A percentile compares a stretch with the other conserved stretches of the same genome.
Evolutionary conservation across 2,888 invertebrate genomes (phyloP).

Genomic region (Sinopyrophorus schimmeli): DNA sequence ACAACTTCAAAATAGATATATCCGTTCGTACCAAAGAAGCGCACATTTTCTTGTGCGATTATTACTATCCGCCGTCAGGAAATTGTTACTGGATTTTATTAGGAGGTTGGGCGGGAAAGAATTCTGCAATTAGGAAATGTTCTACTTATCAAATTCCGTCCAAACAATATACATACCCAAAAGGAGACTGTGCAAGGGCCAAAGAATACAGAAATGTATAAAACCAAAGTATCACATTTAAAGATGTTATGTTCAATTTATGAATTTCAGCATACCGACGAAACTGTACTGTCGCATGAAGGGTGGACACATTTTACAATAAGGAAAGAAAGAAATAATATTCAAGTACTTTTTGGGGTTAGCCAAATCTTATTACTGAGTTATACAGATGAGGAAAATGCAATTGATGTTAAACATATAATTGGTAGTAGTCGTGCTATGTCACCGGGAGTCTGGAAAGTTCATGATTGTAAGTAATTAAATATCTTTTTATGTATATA

Average conservation of each 20-base stretch:
- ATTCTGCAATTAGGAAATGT: conserved; percentile 43
- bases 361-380: too few species aligned
- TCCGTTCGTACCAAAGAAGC: conserved; percentile 41
- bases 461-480: conserved; percentile 8
- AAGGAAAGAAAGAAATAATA: neutral
- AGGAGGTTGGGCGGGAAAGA: conserved; percentile 38
- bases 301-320: conserved; percentile 12
- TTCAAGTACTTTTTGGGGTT: too few species aligned
- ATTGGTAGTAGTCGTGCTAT: neutral
- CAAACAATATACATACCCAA: neutral
- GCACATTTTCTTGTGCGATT: conserved; percentile 44
- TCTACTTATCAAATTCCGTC: conserved; percentile 24
- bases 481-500: neutral
- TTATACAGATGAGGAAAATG: neutral
- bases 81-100: conserved; percentile 48
- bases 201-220: neutral
- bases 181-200: neutral
- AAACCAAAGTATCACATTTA: neutral
- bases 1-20: conserved; percentile 11
- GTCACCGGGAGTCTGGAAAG: neutral
- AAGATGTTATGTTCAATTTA: neutral
- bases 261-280: conserved; percentile 3
- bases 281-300: neutral
- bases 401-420: neutral
- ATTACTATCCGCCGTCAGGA: neutral